Evolutionary conservation across 2,113 vertebrate genomes (phyloP), one percentile per base, ranked within the genome.

Genomic region (Brachyhypopomus gauderio): DNA sequence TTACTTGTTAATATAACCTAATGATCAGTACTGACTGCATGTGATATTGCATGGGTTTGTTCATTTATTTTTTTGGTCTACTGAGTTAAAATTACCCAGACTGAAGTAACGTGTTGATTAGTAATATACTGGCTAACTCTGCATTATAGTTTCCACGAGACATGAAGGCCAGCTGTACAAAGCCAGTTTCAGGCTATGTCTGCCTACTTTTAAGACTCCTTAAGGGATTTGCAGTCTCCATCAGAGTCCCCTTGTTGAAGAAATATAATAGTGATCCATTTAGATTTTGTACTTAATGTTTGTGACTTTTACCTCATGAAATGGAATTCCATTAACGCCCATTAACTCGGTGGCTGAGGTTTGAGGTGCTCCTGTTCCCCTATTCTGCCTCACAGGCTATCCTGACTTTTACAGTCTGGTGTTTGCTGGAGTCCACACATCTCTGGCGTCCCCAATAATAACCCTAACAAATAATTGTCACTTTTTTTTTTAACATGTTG

Each of bases 1-100:
- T 64, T 23, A 62, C 55, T 78, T 69, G 16, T 25, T 77, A 69
- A 78, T 75, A 27, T 80, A 80, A 60, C 79, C 79, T 72, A 70
- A 56, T 72, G 56, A 80, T 71, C 64, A 69, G 60, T 70, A 38
- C 63, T 45, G 69, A 38, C 25, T 78, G 79, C 75, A 75, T 81
- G 75, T 63, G 74, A 16, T 69, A 23, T 78, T 78, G 71, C 71
- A 85, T 82, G 79, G 17, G 30, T 64, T 69, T 62, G 25, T n/a
- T 69, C 23, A n/a, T 69, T 30, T 73, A 1, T 3, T 70, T 82
- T 20, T 75, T n/a, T n/a, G n/a, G 22, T 36, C 9, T 56, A 75
- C 30, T 20, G 12, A 79, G 12, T 52, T 52, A 52, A 6, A 52
- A 52, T 52, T 12, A 59, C 71, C 27, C 8, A 63, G 30, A 80